These are phyloP conservation scores for Riptortus pedestris DNA, from an alignment of 1,140 invertebrate genomes.

Conservation along the genomic window DNA sequence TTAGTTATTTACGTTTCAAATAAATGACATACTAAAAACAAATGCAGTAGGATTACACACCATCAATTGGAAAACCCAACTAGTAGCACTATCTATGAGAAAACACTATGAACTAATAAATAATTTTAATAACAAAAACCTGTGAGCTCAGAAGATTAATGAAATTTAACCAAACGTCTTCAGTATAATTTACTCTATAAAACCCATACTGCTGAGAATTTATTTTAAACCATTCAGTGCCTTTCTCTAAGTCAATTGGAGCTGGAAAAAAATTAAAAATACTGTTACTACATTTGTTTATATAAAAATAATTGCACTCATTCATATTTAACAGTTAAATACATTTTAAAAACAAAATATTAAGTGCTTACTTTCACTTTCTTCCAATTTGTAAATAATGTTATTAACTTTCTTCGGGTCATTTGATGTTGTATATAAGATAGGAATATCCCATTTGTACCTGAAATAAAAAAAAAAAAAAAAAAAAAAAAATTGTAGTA, in stretches of 20 bases:
- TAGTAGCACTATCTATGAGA: too few relatives aligned
- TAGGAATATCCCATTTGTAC: constrained; percentile 72
- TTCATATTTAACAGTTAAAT: too few relatives aligned
- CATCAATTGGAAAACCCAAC: too few relatives aligned
- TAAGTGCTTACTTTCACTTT: not conserved
- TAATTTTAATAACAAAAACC: too few relatives aligned
- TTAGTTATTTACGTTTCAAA: not conserved
- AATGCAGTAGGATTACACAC: not conserved
- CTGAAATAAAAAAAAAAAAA: constrained; percentile 38
- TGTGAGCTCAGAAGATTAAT: constrained; percentile 37
- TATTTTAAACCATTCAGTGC: constrained; percentile 15
- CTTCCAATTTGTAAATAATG: constrained; percentile 5
- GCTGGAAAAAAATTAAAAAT: constrained; percentile 6
- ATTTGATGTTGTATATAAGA: constrained; percentile 59
- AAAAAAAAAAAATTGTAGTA: too few relatives aligned
- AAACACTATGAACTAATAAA: too few relatives aligned
- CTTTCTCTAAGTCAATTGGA: not conserved
- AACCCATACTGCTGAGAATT: constrained; percentile 38
- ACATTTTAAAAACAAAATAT: too few relatives aligned
- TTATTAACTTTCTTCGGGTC: constrained; percentile 33
- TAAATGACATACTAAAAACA: not conserved
- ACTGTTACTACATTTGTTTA: too few relatives aligned
- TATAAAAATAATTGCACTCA: too few relatives aligned
- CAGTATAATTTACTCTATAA: constrained; percentile 54
- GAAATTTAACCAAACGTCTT: constrained; percentile 45